Percentiles rank a stretch among this genome's conserved stretches.
phyloP scores from a whole-genome alignment of 2,113 vertebrate species.

The Zingel zingel region DNA sequence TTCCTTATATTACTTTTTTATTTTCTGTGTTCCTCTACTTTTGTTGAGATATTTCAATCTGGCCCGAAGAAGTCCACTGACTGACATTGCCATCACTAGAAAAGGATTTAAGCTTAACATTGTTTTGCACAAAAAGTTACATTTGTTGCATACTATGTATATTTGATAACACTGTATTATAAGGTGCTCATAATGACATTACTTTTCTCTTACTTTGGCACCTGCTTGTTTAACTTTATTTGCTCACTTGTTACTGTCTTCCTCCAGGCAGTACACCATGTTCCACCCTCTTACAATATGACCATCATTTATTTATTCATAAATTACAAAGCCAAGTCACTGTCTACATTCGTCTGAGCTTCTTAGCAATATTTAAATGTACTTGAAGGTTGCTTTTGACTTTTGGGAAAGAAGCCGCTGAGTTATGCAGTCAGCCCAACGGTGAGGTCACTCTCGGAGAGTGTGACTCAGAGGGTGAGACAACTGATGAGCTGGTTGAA shows the following conservation, averaged over 20 bases:
- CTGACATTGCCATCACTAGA: neutral
- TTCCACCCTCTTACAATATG: constrained; percentile 17
- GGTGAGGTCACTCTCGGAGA: constrained; percentile 50
- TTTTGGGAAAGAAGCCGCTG: constrained; percentile 28
- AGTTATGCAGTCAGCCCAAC: constrained; percentile 24
- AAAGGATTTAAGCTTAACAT: neutral
- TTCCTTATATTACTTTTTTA: neutral
- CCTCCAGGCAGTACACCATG: neutral
- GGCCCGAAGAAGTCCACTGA: neutral
- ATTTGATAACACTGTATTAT: neutral
- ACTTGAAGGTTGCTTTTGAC: constrained; percentile 55
- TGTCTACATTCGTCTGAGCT: constrained; percentile 38
- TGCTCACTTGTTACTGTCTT: neutral
- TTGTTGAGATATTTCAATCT: neutral
- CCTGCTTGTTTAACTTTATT: neutral
- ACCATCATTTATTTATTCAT: constrained; percentile 27
- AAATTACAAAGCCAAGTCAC: constrained; percentile 55
- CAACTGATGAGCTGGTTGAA: constrained; percentile 56
- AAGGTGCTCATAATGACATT: neutral
- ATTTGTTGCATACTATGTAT: too few relatives aligned
- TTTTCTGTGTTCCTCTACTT: too few relatives aligned
- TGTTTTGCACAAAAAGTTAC: neutral
- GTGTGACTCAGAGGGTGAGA: constrained; percentile 70
- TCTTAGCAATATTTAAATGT: constrained; percentile 11
- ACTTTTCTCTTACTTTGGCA: neutral